These are phyloP conservation scores for Chroicocephalus ridibundus DNA, from an alignment of 2,113 vertebrate genomes.

Conservation along the genomic window DNA sequence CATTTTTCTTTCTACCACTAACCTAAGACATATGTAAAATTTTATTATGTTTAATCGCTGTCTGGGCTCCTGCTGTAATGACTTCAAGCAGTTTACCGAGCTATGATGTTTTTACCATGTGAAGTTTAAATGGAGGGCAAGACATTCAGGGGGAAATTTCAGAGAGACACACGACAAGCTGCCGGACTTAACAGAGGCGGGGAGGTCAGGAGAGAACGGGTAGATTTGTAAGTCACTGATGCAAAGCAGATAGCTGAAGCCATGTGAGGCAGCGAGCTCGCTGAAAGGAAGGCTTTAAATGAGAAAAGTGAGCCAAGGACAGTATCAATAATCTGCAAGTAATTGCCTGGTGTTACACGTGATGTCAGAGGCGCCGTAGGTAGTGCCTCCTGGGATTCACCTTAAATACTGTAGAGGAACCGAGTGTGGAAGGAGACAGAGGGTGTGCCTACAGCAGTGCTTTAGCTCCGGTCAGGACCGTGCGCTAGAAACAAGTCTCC, in stretches of 20 bases:
- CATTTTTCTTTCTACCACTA: constrained; percentile 59
- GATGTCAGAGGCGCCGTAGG: neutral
- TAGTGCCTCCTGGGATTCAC: neutral
- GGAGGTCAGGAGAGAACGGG: constrained; percentile 36
- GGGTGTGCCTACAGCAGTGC: neutral
- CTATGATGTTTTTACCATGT: constrained; percentile 40
- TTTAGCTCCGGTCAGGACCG: neutral
- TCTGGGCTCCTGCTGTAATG: constrained; percentile 31
- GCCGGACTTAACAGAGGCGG: neutral
- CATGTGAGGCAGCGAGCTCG: neutral
- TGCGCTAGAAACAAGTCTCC: neutral
- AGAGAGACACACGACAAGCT: constrained; percentile 1
- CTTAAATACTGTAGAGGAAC: neutral
- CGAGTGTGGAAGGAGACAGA: neutral
- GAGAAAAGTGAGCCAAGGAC: constrained; percentile 52
- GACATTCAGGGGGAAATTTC: constrained; percentile 40
- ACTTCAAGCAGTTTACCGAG: constrained; percentile 48
- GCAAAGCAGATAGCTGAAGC: constrained; percentile 48
- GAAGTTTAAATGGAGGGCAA: constrained; percentile 57
- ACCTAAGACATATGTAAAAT: constrained; percentile 47
- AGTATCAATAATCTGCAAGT: constrained; percentile 49
- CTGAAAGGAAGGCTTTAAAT: constrained; percentile 32
- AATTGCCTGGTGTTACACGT: neutral
- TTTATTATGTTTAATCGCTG: constrained; percentile 54
- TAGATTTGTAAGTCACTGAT: constrained; percentile 60